phyloP scores from a whole-genome alignment of 2,888 invertebrate species.

The Perdita meconis region DNA sequence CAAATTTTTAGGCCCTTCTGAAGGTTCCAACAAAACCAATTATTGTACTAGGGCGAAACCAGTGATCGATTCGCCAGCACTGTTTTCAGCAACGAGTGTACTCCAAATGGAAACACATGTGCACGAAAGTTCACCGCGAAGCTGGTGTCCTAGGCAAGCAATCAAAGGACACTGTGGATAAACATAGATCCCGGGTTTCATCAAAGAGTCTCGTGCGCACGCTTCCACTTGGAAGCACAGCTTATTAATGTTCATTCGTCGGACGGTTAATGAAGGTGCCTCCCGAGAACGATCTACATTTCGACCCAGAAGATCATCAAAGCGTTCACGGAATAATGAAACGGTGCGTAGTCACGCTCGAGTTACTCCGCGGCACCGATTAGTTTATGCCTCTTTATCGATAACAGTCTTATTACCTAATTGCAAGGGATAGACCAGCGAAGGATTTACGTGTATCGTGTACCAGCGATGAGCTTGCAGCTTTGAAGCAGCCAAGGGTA shows the following conservation, averaged over 20 bases:
- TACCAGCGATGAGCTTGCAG: neutral
- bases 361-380: constrained; percentile 35
- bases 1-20: no score
- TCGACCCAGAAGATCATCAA: constrained; percentile 59
- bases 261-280: constrained; percentile 67
- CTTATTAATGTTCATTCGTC: constrained; percentile 72
- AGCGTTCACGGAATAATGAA: constrained; percentile 58
- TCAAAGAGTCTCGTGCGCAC: constrained; percentile 53
- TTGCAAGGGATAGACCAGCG: neutral
- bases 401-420: constrained; percentile 48
- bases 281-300: constrained; percentile 33
- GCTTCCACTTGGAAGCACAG: constrained; percentile 36
- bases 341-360: constrained; percentile 32
- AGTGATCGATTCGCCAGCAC: no score
- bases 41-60: no score
- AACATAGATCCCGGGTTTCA: constrained; percentile 51
- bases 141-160: constrained; percentile 29
- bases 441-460: neutral
- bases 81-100: neutral
- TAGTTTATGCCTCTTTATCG: constrained; percentile 52
- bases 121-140: constrained; percentile 7
- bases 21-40: no score
- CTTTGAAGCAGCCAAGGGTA: neutral
- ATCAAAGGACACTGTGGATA: constrained; percentile 50
- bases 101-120: constrained; percentile 7